A percentile compares a stretch with the other conserved stretches of the same genome.
These are phyloP conservation scores for Limenitis camilla DNA, from an alignment of 2,888 invertebrate species.

Conservation along the genomic window DNA sequence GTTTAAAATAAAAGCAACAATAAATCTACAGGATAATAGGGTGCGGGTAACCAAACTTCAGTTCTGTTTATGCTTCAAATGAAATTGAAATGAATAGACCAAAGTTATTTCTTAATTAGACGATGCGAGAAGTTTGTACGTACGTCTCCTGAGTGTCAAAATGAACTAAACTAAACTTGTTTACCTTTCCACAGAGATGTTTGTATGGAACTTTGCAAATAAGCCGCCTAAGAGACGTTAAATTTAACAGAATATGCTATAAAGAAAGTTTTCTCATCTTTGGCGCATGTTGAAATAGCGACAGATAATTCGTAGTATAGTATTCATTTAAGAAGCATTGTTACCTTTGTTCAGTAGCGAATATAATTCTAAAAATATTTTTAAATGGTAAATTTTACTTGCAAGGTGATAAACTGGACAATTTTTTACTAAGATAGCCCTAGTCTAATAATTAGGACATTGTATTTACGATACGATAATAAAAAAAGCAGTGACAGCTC, in stretches of 20 bases:
- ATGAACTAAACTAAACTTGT: constrained; percentile 65
- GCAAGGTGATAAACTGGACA: too few relatives aligned
- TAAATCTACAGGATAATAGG: constrained; percentile 21
- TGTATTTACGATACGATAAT: too few relatives aligned
- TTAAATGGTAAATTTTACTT: too few relatives aligned
- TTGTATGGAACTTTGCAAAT: constrained; percentile 59
- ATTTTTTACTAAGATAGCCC: too few relatives aligned
- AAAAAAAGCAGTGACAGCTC: too few relatives aligned
- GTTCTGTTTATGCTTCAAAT: constrained; percentile 37
- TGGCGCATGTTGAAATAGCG: background rate
- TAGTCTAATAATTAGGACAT: too few relatives aligned
- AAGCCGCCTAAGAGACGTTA: constrained; percentile 47
- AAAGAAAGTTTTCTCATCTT: constrained; percentile 11
- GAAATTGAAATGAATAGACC: constrained; percentile 60
- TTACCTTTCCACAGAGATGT: constrained; percentile 56
- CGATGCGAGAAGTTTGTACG: constrained; percentile 46
- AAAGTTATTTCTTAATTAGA: constrained; percentile 63
- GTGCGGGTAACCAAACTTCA: constrained; percentile 28
- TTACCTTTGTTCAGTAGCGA: too few relatives aligned
- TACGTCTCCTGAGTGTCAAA: constrained; percentile 63
- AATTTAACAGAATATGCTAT: constrained; percentile 32
- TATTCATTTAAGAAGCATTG: too few relatives aligned
- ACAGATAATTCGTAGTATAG: background rate
- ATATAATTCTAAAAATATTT: too few relatives aligned
- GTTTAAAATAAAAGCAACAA: constrained; percentile 11